Evolutionary conservation across 2,888 invertebrate genomes (phyloP).

Genomic region (Holacanthella duospinosa): DNA sequence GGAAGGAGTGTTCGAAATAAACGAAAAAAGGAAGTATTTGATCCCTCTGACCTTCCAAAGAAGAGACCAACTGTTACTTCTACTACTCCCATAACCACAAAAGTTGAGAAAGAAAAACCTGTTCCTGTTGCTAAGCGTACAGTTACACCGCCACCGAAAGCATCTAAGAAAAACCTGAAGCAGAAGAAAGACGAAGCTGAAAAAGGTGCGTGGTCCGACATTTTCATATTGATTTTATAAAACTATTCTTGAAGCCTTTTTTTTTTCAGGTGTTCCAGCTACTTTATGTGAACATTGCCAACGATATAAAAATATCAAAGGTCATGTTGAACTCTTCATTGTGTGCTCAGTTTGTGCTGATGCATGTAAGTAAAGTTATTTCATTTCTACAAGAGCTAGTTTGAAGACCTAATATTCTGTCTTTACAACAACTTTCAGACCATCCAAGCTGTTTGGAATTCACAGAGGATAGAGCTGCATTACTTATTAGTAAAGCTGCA

Average conservation of each 20-base stretch:
- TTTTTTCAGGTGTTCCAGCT: neutral
- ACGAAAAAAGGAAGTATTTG: conserved; percentile 18
- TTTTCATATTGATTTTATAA: too few species aligned
- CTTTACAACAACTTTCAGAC: conserved; percentile 9
- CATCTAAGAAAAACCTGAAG: neutral
- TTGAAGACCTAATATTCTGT: neutral
- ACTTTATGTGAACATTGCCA: conserved; percentile 17
- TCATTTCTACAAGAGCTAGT: neutral
- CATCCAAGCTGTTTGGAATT: conserved; percentile 13
- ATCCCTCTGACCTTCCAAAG: conserved; percentile 17
- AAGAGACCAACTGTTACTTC: neutral
- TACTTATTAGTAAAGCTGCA: neutral
- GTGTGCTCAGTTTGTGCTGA: conserved; percentile 28
- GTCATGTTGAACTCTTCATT: conserved; percentile 20
- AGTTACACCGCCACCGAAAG: conserved; percentile 2
- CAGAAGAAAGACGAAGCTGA: conserved; percentile 10
- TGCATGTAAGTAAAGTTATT: conserved; percentile 24
- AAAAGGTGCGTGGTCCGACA: too few species aligned
- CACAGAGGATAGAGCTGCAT: neutral
- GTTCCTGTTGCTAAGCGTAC: neutral
- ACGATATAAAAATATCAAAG: neutral
- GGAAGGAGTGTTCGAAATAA: conserved; percentile 10
- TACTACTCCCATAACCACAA: neutral
- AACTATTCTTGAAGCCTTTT: neutral
- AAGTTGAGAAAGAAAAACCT: conserved; percentile 5